Base-by-base conservation (phyloP, 2,888 invertebrate species). In the Agrotis puta region DNA sequence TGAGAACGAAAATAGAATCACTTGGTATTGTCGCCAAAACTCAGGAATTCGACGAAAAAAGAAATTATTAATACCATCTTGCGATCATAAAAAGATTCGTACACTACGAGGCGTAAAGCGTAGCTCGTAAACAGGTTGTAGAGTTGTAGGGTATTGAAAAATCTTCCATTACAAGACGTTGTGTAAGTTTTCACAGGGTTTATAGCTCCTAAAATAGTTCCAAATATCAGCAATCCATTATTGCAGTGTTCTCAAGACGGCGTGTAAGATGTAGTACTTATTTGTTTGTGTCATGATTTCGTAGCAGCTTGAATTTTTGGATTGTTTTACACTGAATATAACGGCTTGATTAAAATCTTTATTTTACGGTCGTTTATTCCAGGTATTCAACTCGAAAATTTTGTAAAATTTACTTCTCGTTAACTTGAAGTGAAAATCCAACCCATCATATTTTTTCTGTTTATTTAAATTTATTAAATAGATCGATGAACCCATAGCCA, bases 11-110 rank as follows among this genome's bases (percentile, higher is more conserved):
- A 81, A 81, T 74, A 78, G 70, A 69, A 48, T 3, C 33, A 58
- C 59, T 77, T 58, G 24, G 48, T 39, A 9, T 53, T 61, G 82
- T 77, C 61, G 72, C 79, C 72, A 78, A 82, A 70, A 53, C 14
- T 27, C 39, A 56, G 20, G 70, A 77, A 69, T 64, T 68, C 7
- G 16, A 56, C 3, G 22, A 14, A 61, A 56, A 79, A 74, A 39
- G 39, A 33, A 77, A 56, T n/a, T 47, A 22, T 50, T 76, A 57
- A n/a, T 20, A 13, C 39, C 13, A 14, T 45, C 58, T 24, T 24
- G 20, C n/a, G 22, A 50, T 45, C 43, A 53, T 62, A 9, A 48
- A 62, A 33, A 11, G 27, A 45, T n/a, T 56, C n/a, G 54, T 64
- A 61, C 45, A 54, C 27, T 43, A 59, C 22, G 39, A 47, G 20